Evolutionary conservation across 2,888 invertebrate genomes (phyloP).

Genomic region (Xestia rhomboidea): DNA sequence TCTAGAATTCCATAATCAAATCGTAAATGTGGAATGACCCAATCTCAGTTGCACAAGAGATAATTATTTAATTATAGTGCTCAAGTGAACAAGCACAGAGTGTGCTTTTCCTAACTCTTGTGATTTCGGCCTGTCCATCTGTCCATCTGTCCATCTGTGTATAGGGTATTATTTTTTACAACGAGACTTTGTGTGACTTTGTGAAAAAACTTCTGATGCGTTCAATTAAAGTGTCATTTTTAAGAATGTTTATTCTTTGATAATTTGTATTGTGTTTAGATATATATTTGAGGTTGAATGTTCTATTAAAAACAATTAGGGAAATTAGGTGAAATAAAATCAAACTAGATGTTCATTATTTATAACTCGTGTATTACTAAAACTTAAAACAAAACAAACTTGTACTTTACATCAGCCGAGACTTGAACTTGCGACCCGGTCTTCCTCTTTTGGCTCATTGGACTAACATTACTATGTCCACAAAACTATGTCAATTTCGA

Average conservation of each 20-base stretch:
- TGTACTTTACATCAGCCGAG: constrained; percentile 63
- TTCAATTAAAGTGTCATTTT: background rate
- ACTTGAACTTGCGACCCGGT: constrained; percentile 34
- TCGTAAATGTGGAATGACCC: background rate
- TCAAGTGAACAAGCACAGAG: background rate
- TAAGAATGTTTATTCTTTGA: no score
- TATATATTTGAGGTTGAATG: background rate
- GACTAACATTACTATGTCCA: constrained; percentile 48
- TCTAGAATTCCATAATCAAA: background rate
- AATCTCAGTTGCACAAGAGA: background rate
- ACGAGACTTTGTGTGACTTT: background rate
- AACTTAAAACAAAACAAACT: constrained; percentile 68
- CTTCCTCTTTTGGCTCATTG: constrained; percentile 30
- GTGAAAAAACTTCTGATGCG: background rate
- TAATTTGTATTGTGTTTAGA: background rate
- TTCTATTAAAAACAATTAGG: background rate
- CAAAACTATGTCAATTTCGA: constrained; percentile 25
- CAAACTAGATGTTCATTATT: constrained; percentile 48
- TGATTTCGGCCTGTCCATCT: background rate
- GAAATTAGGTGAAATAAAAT: constrained; percentile 39
- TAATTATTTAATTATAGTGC: background rate
- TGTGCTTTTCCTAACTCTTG: background rate
- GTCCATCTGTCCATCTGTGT: background rate
- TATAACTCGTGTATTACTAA: constrained; percentile 67
- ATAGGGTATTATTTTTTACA: background rate